Conservation (phyloP, 1,140 invertebrate genomes). For the Caenorhabditis remanei region DNA sequence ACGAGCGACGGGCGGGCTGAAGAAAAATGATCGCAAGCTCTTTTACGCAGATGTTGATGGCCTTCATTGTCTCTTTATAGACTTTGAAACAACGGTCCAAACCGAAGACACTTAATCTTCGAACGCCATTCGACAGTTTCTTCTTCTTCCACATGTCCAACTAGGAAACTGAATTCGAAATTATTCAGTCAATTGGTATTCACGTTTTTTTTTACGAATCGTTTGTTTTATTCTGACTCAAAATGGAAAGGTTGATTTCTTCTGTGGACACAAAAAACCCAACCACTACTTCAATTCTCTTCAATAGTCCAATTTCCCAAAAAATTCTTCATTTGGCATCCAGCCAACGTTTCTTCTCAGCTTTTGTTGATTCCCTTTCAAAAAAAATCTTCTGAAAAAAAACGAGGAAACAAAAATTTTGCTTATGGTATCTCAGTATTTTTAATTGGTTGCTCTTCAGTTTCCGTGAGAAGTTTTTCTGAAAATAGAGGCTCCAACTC, state of each 20-base stretch:
- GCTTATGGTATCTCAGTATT: constrained; percentile 10
- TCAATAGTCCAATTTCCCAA: not conserved
- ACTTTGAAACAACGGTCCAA: constrained; percentile 19
- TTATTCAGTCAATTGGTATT: not conserved
- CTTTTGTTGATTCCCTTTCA: not conserved
- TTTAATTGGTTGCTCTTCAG: constrained; percentile 50
- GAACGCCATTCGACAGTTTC: constrained; percentile 33
- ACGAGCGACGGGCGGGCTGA: constrained; percentile 1
- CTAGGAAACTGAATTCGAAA: not conserved
- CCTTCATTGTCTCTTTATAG: constrained; percentile 51
- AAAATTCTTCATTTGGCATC: too few species aligned
- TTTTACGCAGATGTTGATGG: constrained; percentile 50
- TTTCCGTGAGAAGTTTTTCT: not conserved
- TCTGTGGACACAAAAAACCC: not conserved
- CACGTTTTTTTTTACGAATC: not conserved
- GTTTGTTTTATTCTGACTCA: too few species aligned
- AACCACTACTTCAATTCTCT: not conserved
- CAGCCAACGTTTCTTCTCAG: too few species aligned
- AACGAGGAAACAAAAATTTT: not conserved
- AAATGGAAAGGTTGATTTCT: not conserved
- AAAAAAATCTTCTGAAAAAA: not conserved
- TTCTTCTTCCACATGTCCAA: not conserved
- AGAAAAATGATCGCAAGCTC: constrained; percentile 47
- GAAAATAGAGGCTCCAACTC: not conserved
- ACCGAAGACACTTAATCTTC: constrained; percentile 33